Evolutionary conservation across 2,113 vertebrate genomes (phyloP), one percentile per base, ranked within the genome.

Genomic region (Drymodes brunneopygia): DNA sequence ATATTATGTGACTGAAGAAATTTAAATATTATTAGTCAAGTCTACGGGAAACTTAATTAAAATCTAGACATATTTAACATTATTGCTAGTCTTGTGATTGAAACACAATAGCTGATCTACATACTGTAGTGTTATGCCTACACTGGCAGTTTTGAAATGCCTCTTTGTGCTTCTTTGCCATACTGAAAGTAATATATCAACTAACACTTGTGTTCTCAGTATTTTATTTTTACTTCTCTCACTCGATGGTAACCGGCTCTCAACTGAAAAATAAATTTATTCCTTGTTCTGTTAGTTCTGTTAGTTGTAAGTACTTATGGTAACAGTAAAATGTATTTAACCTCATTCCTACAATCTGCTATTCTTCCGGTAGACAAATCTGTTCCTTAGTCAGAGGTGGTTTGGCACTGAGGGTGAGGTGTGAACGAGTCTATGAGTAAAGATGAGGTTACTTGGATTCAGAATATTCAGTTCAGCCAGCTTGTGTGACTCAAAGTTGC

Each of bases 401-500:
- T 83, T 95, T 95, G 93, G 73, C 81, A 66, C 24, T 21, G 62
- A 94, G 78, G 51, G 35, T 88, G 78, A 91, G 78, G 58, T 91
- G 93, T 95, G 96, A 95, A 91, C 7, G 4, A 82, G 48, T 92
- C 81, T 70, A 3, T 83, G 93, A 69, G 70, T 96, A 87, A 72
- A 79, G 50, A 87, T 57, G 62, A 91, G 70, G 74, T 92, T 88
- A 65, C 53, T 82, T 66, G 60, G 33, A 86, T 88, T 82, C 71
- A 54, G n/a, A 90, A 62, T 93, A 72, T 87, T 85, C 65, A 79
- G 36, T 86, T 95, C 74, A 85, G 47, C 42, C 85, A 92, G 47
- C 66, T 91, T 86, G 13, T 11, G 45, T 92, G 74, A 54, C 66
- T 92, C 58, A 54, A 70, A 91, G 48, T 81, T 75, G 33, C 45